phyloP scores from a whole-genome alignment of 2,888 invertebrate species.

The Gisinianus flammeolus region DNA sequence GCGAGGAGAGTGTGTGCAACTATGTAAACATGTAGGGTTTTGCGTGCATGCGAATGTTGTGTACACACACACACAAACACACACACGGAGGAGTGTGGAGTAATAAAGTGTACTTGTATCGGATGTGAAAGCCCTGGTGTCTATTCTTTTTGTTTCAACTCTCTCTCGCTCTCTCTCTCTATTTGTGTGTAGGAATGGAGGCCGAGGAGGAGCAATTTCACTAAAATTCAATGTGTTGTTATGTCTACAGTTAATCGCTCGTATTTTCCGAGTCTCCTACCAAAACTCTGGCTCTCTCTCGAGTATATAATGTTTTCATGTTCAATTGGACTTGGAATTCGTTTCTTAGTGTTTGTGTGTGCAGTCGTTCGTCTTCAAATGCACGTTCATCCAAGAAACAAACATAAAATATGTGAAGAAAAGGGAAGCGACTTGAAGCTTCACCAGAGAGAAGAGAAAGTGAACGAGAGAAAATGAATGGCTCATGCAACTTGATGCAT shows the following conservation, averaged over 20 bases:
- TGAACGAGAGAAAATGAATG: neutral
- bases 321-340: neutral
- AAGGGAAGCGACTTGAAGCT: neutral
- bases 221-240: too few species aligned
- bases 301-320: too few species aligned
- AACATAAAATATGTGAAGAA: neutral
- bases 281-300: too few species aligned
- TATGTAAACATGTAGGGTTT: neutral
- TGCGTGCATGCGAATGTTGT: neutral
- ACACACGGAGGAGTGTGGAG: too few species aligned
- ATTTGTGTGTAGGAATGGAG: neutral
- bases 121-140: neutral
- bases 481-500: constrained; percentile 2
- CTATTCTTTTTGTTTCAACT: neutral
- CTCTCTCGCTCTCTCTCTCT: neutral
- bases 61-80: too few species aligned
- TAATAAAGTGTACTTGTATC: neutral
- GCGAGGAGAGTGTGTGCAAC: neutral
- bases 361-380: neutral
- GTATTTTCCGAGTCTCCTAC: too few species aligned
- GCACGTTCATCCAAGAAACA: neutral
- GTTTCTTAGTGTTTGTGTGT: neutral
- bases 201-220: too few species aligned
- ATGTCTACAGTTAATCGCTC: too few species aligned
- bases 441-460: neutral